Evolutionary conservation across 64 coral and sea anemone genomes (phyloP), one percentile per base, ranked within the genome.

Genomic region (Cladopsammia gracilis): DNA sequence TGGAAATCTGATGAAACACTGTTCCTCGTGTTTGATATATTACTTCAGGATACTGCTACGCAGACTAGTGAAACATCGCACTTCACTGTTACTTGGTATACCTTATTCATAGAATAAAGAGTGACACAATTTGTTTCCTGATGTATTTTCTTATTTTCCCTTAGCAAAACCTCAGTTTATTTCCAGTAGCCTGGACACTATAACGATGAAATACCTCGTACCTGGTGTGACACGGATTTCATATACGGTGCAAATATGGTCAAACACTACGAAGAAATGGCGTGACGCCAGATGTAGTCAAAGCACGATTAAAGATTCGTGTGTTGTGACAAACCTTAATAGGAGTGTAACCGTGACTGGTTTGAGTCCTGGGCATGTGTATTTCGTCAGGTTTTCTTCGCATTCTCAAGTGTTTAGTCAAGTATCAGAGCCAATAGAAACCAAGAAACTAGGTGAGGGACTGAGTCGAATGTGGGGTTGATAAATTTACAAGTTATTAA

Each of bases 231-330:
- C 44, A 67, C 2, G 11, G 0, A 48, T 65, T 22, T 11, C 61
- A 46, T 67, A 67, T 47, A 50, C 80, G 18, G 3, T 68, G 15
- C 61, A 84, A 84, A 84, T 84, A 25, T 84, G 80, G 80, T 67
- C 80, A 49, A 84, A 68, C 16, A 68, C 44, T 4, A 84, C 80
- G 10, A 49, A 66, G 3, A 84, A 22, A 84, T 84, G 80, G 80
- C 60, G 3, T 14, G n/a, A 84, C 44, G 51, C 45, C 10, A 24
- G n/a, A 84, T 84, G 80, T 25, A 23, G 19, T 4, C 43, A 23
- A 49, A 62, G 44, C 45, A 84, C 19, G 13, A 19, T 67, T 10
- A 67, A 25, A 7, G 62, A 64, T 5, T 67, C 60, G 20, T 84
- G 80, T 49, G 62, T 84, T 49, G 80, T 84, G 16, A 67, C 14